A percentile compares a stretch with the other conserved stretches of the same genome.
Conservation (phyloP, 2,113 vertebrate genomes). For the Tragelaphus scriptus region DNA sequence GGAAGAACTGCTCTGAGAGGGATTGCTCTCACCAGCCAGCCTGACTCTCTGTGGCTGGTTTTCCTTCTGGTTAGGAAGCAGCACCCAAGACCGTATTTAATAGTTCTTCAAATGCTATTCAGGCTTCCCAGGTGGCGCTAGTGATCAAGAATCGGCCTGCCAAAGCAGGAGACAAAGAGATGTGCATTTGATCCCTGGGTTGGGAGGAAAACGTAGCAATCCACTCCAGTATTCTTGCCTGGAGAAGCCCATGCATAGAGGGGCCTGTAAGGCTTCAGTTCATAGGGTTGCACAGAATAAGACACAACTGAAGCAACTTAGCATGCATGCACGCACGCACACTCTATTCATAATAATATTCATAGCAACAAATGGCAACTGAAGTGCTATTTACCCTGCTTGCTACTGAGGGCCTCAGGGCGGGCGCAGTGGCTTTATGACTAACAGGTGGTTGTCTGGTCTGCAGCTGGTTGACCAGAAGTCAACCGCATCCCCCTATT, state of each 20-base stretch:
- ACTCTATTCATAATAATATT: background rate
- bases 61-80: background rate
- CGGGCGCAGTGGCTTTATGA: too few species aligned
- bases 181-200: background rate
- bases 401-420: background rate
- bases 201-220: background rate
- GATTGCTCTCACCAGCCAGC: background rate
- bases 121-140: background rate
- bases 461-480: background rate
- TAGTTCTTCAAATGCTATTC: background rate
- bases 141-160: background rate
- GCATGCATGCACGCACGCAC: rapidly evolving
- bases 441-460: background rate
- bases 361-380: background rate
- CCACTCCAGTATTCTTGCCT: background rate
- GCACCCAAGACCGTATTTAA: background rate
- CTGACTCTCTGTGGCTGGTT: background rate
- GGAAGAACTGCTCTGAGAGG: background rate
- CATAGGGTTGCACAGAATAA: background rate
- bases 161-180: background rate
- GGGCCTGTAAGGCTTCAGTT: background rate
- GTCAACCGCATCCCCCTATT: rapidly evolving
- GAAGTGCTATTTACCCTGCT: background rate
- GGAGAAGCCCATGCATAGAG: background rate
- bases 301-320: background rate